phyloP scores from a whole-genome alignment of 2,113 vertebrate genomes.

The Mixornis gularis region DNA sequence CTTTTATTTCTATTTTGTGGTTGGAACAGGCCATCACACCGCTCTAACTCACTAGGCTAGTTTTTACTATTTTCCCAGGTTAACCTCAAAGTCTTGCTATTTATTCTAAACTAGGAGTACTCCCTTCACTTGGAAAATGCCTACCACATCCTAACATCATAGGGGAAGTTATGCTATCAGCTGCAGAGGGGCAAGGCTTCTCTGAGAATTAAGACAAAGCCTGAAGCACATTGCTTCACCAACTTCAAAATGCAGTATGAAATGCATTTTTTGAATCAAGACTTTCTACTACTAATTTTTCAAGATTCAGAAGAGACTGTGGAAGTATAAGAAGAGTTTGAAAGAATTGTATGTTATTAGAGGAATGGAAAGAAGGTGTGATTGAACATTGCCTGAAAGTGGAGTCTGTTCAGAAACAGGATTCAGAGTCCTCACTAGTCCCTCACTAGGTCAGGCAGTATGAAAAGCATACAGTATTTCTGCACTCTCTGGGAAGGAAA shows the following conservation, averaged over 20 bases:
- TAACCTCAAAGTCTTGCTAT: background rate
- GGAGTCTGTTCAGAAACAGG: background rate
- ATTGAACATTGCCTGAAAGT: background rate
- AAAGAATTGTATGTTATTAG: background rate
- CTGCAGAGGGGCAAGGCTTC: background rate
- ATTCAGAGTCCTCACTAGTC: background rate
- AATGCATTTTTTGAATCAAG: background rate
- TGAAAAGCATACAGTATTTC: background rate
- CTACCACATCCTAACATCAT: background rate
- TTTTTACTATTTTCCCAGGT: background rate
- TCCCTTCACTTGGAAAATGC: background rate
- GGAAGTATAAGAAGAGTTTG: background rate
- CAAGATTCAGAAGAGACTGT: background rate
- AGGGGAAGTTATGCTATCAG: too few relatives aligned
- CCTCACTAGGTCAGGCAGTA: background rate
- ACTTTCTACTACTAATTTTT: background rate
- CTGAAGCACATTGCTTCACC: background rate
- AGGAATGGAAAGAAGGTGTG: background rate
- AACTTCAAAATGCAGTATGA: background rate
- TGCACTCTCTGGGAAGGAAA: background rate
- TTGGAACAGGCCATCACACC: background rate
- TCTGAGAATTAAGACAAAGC: background rate
- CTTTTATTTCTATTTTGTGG: background rate
- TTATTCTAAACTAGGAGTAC: background rate
- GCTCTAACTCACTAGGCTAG: background rate